These are phyloP conservation scores for Orientallactaga sibirica DNA, from an alignment of 2,797 vertebrate genomes.

Conservation along the genomic window DNA sequence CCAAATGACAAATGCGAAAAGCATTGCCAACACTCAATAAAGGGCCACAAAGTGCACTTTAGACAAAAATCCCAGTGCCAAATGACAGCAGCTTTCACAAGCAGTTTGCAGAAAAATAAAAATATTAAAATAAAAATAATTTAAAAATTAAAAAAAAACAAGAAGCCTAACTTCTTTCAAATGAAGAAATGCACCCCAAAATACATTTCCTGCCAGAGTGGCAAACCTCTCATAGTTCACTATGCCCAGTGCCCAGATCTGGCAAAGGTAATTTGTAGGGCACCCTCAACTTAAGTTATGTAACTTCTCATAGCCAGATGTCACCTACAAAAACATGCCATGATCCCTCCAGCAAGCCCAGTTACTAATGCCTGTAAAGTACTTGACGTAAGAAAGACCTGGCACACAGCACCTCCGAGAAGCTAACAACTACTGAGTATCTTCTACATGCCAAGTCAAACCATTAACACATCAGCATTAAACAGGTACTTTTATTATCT, in stretches of 20 bases:
- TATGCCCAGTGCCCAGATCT: neutral
- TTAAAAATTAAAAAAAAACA: neutral
- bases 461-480: neutral
- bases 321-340: neutral
- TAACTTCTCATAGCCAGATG: neutral
- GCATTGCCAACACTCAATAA: constrained; percentile 1
- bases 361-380: neutral
- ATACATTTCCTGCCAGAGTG: neutral
- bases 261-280: too few relatives aligned
- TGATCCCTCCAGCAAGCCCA: neutral
- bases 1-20: constrained; percentile 29
- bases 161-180: neutral
- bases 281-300: too few relatives aligned
- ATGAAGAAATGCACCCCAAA: neutral
- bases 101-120: neutral
- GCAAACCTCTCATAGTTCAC: neutral
- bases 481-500: neutral
- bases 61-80: neutral
- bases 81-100: neutral
- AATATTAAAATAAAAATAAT: neutral
- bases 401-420: neutral
- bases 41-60: neutral
- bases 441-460: neutral
- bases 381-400: neutral
- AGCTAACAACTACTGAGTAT: neutral